phyloP scores from a whole-genome alignment of 2,888 invertebrate species.

The Drosophila meridionalis region DNA sequence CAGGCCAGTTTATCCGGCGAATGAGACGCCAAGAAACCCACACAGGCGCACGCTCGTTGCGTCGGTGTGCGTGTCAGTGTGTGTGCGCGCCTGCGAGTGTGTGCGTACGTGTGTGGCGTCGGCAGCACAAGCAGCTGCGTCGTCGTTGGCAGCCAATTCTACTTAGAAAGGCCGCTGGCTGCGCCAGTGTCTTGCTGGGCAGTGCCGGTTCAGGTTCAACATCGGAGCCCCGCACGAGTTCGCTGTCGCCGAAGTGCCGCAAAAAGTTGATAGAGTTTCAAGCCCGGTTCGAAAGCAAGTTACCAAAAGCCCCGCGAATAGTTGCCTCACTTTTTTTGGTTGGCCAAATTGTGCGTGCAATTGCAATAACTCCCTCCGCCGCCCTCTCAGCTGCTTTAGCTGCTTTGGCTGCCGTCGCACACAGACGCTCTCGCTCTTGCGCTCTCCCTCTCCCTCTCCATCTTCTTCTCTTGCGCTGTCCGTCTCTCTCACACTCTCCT shows the following conservation, averaged over 20 bases:
- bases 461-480: slow-evolving; percentile 22
- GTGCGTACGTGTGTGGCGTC: slow-evolving; percentile 38
- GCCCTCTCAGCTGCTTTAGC: slow-evolving; percentile 23
- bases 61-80: slow-evolving; percentile 34
- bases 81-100: slow-evolving; percentile 9
- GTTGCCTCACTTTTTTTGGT: slow-evolving; percentile 47
- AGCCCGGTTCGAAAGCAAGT: slow-evolving; percentile 31
- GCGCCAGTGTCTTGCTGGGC: slow-evolving; percentile 82
- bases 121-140: slow-evolving; percentile 36
- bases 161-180: slow-evolving; percentile 80
- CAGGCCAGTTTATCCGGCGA: slow-evolving; percentile 72
- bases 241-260: slow-evolving; percentile 35
- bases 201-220: slow-evolving; percentile 85
- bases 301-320: slow-evolving; percentile 10
- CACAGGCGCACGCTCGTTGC: slow-evolving; percentile 33
- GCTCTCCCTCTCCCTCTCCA: slow-evolving; percentile 27
- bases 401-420: slow-evolving; percentile 21
- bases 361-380: slow-evolving; percentile 37
- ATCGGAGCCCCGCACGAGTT: slow-evolving; percentile 80
- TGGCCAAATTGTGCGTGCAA: slow-evolving; percentile 70
- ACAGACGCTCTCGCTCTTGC: slow-evolving; percentile 15
- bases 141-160: slow-evolving; percentile 71
- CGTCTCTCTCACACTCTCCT: slow-evolving; percentile 29
- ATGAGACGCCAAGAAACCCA: slow-evolving; percentile 71
- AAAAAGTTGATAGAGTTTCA: slow-evolving; percentile 32